A percentile compares a stretch with the other conserved stretches of the same genome.
Conservation (phyloP, 2,797 vertebrate species). For the Aeoliscus strigatus region DNA sequence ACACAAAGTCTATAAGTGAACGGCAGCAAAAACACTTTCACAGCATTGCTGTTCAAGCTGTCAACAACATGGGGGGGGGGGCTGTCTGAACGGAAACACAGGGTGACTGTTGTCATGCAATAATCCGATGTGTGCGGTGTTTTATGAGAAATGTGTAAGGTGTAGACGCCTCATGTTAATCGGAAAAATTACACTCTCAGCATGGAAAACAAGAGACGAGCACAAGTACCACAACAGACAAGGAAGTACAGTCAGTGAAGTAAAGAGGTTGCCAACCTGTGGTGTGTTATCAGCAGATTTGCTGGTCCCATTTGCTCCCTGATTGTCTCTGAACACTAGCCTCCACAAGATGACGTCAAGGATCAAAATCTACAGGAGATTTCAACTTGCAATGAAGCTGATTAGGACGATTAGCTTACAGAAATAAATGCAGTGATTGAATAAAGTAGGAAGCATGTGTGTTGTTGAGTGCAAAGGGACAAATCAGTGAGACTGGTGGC, state of each 20-base stretch:
- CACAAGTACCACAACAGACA: background rate
- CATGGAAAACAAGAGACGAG: background rate
- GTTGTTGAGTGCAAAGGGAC: background rate
- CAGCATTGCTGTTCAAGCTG: too few species aligned
- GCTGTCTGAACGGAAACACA: too few species aligned
- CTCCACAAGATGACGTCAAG: slow-evolving; percentile 95
- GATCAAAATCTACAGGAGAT: slow-evolving; percentile 90
- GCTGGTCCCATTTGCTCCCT: slow-evolving; percentile 70
- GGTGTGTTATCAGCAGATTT: slow-evolving; percentile 75
- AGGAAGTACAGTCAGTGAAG: too few species aligned
- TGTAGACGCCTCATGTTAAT: too few species aligned
- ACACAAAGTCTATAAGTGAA: background rate
- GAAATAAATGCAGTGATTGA: slow-evolving; percentile 35
- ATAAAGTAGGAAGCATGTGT: background rate
- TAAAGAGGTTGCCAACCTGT: slow-evolving; percentile 83
- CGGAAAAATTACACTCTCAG: too few species aligned
- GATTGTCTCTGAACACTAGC: slow-evolving; percentile 91
- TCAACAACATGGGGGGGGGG: too few species aligned
- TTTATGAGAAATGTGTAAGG: too few species aligned
- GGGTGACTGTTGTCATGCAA: too few species aligned
- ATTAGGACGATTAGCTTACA: slow-evolving; percentile 44
- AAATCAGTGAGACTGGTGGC: background rate
- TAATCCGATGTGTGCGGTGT: too few species aligned
- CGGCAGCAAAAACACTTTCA: background rate
- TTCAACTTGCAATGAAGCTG: slow-evolving; percentile 72